Percentiles rank a stretch among this genome's conserved stretches.
These are phyloP conservation scores for Zootoca vivipara DNA, from an alignment of 2,113 vertebrate species.

Conservation along the genomic window DNA sequence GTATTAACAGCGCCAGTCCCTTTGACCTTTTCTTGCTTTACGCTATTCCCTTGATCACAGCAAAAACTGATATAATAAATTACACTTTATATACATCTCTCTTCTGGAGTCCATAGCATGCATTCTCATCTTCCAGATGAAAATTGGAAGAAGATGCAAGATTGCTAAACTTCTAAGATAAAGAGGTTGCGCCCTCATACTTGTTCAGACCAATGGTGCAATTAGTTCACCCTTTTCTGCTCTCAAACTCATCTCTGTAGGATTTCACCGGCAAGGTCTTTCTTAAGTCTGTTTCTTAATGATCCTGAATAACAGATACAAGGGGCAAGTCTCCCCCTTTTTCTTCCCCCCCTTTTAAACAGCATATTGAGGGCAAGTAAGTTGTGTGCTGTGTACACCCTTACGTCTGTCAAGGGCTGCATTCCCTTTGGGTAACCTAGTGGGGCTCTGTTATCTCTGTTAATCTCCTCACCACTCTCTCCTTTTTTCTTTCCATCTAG, in stretches of 20 bases:
- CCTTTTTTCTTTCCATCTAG: too few relatives aligned
- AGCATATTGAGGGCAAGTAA: not conserved
- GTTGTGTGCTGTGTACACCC: too few relatives aligned
- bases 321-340: not conserved
- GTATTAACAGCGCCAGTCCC: conserved; percentile 69
- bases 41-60: conserved; percentile 69
- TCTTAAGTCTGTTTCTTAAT: not conserved
- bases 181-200: not conserved
- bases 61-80: conserved; percentile 66
- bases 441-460: not conserved
- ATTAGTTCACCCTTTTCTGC: not conserved
- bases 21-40: conserved; percentile 69
- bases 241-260: not conserved
- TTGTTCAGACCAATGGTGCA: not conserved
- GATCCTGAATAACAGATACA: not conserved
- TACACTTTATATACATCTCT: conserved; percentile 60
- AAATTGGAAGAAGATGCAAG: conserved; percentile 34
- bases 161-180: conserved; percentile 1
- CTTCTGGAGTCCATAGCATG: conserved; percentile 41
- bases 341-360: not conserved
- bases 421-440: not conserved
- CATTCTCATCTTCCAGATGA: conserved; percentile 38
- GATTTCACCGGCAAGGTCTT: not conserved
- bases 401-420: not conserved
- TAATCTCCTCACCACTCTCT: not conserved